Evolutionary conservation across 2,888 invertebrate genomes (phyloP), one percentile per base, ranked within the genome.

Genomic region (Drosophila buzzatii): DNA sequence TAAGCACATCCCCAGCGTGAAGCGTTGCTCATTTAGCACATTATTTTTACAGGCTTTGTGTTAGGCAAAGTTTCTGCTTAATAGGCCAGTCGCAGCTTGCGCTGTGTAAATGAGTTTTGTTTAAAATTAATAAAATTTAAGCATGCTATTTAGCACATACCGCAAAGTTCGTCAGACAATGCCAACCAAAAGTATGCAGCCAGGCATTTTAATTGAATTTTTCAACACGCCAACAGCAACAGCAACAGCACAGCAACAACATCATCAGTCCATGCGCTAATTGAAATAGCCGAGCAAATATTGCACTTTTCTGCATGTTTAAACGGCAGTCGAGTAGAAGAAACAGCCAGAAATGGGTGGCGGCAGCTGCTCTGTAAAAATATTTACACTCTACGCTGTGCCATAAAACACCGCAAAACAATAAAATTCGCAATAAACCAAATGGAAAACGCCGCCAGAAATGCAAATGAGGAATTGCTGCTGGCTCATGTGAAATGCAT

Each of bases 371-470:
- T 23, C 37, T 61, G 69, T 55, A 76, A 84, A 80, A 84, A 84
- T 84, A 85, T 85, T 86, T 85, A 86, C 79, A 82, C 66, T 68
- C 57, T 56, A 70, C 70, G 76, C 61, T 82, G 42, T 59, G 60
- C 78, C 78, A 82, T 85, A 76, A 84, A 86, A 67, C 75, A 85
- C 81, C 85, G 70, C 82, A 79, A 79, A 87, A 87, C 85, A 87
- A 87, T 85, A 85, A 87, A 87, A 87, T 73, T 85, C 85, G 82
- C 87, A 85, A 85, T 85, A 87, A 85, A 70, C 85, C 87, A 84
- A 84, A 86, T 86, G 84, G 84, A 84, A 86, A 84, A 71, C 79
- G 77, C 73, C 79, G 79, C 67, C 79, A 71, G 80, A 69, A 77
- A 77, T 78, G 78, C 59, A 78, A 66, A 71, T 78, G 77, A 74